Conservation (phyloP, 2,113 vertebrate species). For the Apodemus sylvaticus region DNA sequence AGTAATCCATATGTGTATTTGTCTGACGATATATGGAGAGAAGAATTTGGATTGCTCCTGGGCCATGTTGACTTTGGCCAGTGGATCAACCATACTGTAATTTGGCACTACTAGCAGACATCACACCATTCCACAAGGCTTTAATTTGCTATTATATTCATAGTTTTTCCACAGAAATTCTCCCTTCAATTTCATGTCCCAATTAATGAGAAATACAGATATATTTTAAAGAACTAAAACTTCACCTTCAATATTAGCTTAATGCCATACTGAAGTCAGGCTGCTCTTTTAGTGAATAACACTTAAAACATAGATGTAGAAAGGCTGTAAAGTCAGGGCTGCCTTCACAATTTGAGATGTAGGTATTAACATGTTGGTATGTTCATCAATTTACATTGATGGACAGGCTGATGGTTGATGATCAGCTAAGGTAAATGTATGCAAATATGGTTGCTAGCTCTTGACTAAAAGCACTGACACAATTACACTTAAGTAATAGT, state of each 20-base stretch:
- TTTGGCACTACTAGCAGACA: conserved; percentile 72
- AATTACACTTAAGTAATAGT: background rate
- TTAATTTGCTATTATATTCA: conserved; percentile 67
- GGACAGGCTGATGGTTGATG: background rate
- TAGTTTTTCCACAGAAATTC: conserved; percentile 56
- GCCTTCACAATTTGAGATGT: background rate
- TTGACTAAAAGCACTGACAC: background rate
- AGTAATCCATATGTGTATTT: conserved; percentile 33
- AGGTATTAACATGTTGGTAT: background rate
- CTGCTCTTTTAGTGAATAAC: background rate
- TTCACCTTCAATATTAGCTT: background rate
- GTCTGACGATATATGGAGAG: background rate
- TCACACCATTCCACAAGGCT: conserved; percentile 79
- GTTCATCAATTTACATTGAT: background rate
- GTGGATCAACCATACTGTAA: background rate
- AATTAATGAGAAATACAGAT: conserved; percentile 65
- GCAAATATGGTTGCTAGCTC: background rate
- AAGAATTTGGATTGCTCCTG: conserved; percentile 48
- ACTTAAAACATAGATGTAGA: background rate
- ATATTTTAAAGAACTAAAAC: conserved; percentile 22
- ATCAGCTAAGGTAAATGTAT: background rate
- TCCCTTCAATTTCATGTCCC: conserved; percentile 56
- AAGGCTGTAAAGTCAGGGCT: background rate
- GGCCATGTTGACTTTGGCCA: conserved; percentile 78
- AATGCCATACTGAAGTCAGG: background rate